Conservation (phyloP, 2,888 invertebrate species). For the Strigamia crassipes region DNA sequence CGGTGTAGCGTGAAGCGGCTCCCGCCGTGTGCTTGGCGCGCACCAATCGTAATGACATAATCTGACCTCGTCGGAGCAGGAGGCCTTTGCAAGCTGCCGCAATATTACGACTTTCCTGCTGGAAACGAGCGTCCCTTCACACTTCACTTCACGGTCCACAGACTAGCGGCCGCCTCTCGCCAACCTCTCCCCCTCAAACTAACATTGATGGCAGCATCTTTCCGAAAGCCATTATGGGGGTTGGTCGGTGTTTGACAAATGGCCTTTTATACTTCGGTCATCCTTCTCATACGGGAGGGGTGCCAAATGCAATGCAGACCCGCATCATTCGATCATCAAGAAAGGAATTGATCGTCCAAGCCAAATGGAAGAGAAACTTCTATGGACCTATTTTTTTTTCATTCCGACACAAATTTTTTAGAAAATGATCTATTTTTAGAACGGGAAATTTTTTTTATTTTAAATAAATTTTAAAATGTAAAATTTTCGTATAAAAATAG, state of each 20-base stretch:
- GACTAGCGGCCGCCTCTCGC: background rate
- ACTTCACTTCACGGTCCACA: conserved; percentile 39
- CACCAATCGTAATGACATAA: conserved; percentile 36
- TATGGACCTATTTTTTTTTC: background rate
- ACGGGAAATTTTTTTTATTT: too few species aligned
- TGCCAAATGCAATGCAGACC: conserved; percentile 10
- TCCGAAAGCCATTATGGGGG: conserved; percentile 33
- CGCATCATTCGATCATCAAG: conserved; percentile 10
- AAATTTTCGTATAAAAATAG: too few species aligned
- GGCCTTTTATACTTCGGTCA: conserved; percentile 24
- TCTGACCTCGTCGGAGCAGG: conserved; percentile 13
- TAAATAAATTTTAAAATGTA: too few species aligned
- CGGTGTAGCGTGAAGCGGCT: conserved; percentile 29
- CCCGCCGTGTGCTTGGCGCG: background rate
- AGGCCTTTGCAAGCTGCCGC: conserved; percentile 23
- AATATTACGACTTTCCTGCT: conserved; percentile 31
- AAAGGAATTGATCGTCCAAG: background rate
- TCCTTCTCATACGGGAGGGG: conserved; percentile 9
- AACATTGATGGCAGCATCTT: conserved; percentile 36
- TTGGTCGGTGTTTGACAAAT: conserved; percentile 36
- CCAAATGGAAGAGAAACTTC: conserved; percentile 10
- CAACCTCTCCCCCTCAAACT: background rate
- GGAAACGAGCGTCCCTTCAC: conserved; percentile 17
- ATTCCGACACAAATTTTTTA: background rate
- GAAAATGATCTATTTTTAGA: too few species aligned